Base-by-base conservation (phyloP, 2,888 invertebrate genomes). In the Euspilapteryx auroguttella region DNA sequence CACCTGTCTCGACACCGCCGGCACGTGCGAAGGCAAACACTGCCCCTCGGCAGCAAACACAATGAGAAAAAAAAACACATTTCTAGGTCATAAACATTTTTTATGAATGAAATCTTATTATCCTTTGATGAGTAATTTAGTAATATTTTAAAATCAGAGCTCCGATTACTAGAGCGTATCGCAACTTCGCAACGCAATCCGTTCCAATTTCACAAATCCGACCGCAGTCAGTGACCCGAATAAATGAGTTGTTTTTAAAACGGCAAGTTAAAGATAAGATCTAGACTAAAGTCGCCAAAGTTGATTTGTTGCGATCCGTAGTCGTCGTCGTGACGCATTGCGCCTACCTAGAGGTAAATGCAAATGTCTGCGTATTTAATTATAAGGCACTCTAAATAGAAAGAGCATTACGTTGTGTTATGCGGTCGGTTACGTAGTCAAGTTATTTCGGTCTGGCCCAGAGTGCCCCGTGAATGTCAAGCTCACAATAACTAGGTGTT, bases 361-460 rank as follows among this genome's bases (percentile, higher is more conserved):
- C 54, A 49, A 55, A 62, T 57, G 57, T 55, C 47, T 50, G 56
- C 49, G 52, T 57, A 54, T 64, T 64, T 66, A 71, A 68, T 71
- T 68, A 66, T 63, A 63, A 56, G 50, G 39, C 39, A 48, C 54
- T 68, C 66, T 66, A 63, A 66, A 68, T 69, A 69, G 69, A 57
- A 56, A 55, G 51, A 62, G 49, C 57, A 63, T 66, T 64, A 64
- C 65, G 61, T 61, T 47, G 61, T 55, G 58, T 61, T 62, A 62
- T 63, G 69, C 65, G 64, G 61, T 68, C 51, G 64, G 62, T 62
- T 62, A 63, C 65, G n/a, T n/a, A n/a, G 53, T 57, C 52, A 54
- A 53, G 61, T 59, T 71, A 75, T 71, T 73, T 73, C 53, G 62
- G 68, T 69, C 51, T 43, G 45, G 49, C 45, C 65, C 64, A 66